phyloP scores from a whole-genome alignment of 2,797 vertebrate species.

The Acropternis orthonyx region DNA sequence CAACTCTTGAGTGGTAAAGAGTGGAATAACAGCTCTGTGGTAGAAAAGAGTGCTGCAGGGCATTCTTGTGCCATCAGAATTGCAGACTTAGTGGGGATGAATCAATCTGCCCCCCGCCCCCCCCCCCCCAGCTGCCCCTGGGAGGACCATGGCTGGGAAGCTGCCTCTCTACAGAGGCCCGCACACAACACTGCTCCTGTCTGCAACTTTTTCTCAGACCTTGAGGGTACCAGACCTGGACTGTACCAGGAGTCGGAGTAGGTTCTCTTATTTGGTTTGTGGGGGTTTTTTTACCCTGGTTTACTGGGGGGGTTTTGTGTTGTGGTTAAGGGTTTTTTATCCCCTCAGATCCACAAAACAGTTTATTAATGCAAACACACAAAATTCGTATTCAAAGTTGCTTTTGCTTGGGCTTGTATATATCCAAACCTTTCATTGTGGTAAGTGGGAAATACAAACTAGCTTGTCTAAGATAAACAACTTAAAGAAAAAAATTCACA shows the following conservation, averaged over 20 bases:
- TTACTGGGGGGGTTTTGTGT: not conserved
- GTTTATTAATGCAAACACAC: not conserved
- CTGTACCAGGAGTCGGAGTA: not conserved
- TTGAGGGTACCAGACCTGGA: not conserved
- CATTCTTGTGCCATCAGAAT: not conserved
- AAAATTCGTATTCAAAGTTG: not conserved
- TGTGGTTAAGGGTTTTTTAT: not conserved
- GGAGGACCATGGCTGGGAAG: not conserved
- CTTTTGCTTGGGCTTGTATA: not conserved
- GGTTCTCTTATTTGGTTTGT: not conserved
- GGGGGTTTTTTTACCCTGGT: not conserved
- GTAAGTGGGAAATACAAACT: not conserved
- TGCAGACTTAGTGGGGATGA: not conserved
- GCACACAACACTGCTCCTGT: not conserved
- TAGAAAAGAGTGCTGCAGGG: not conserved
- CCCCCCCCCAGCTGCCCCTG: not conserved
- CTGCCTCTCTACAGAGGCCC: not conserved
- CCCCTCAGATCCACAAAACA: not conserved
- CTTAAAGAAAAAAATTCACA: not conserved
- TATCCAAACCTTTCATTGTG: accelerated
- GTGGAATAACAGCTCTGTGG: not conserved
- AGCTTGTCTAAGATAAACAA: not conserved
- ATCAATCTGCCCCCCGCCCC: not conserved
- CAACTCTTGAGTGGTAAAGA: not conserved
- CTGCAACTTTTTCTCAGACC: not conserved